Base-by-base conservation (phyloP, 2,797 vertebrate genomes). In the Microhierax caerulescens region DNA sequence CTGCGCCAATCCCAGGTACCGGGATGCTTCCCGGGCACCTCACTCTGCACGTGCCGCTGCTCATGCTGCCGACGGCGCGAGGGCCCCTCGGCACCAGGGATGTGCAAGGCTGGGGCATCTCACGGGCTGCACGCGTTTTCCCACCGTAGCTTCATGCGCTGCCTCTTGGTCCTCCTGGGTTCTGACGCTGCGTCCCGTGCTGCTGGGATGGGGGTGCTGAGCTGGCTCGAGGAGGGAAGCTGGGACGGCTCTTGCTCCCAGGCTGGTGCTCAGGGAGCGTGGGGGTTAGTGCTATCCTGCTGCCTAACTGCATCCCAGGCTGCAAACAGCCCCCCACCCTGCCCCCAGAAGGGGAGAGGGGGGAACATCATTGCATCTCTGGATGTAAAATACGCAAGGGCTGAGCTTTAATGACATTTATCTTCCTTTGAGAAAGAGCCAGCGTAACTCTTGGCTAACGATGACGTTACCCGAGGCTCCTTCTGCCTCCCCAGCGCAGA, bases 51-150 rank as follows among this genome's bases (percentile, higher is more conserved):
- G 1, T 48, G 22, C 61, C 4, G 1, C 50, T 32, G 78, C 24
- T 22, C 1, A 0, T 11, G 4, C 54, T 69, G 56, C 50, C 0
- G 1, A 10, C 2, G 4, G 59, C 36, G 19, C 1, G 0, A 25
- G 45, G 36, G 41, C 21, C 60, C 59, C 12, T 16, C 7, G 24
- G 53, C 27, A 25, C 34, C 0, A 1, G 54, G 37, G 21, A 18
- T 2, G 6, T 3, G 23, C 21, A 3, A 53, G 30, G 50, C 12
- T 41, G 8, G 34, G 28, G 45, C n/a, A 32, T 19, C 18, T 60
- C 25, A 3, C 17, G 34, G 24, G 19, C 69, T 81, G 56, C 50
- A 14, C 0, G 4, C 23, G 27, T 88, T 73, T 92, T 23, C 47
- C 28, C 36, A 56, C 10, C 0, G 19, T 34, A 51, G 22, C 34